phyloP scores from a whole-genome alignment of 2,113 vertebrate species.

The Zapus hudsonius region DNA sequence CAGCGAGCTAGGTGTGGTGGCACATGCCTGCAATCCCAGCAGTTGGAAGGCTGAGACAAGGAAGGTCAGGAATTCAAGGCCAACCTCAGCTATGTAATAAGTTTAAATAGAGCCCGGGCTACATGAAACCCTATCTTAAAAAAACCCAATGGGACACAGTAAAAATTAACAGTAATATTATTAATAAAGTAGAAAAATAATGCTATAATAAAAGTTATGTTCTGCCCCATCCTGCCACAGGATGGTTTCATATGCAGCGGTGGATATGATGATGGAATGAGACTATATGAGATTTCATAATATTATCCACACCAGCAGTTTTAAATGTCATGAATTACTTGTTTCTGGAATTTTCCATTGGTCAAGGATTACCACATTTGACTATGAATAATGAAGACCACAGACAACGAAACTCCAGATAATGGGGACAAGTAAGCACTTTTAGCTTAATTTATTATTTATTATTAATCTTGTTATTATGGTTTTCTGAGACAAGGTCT shows the following conservation, averaged over 20 bases:
- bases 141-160: too few species aligned
- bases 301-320: neutral
- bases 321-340: neutral
- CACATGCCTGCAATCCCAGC: too few species aligned
- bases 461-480: neutral
- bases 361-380: neutral
- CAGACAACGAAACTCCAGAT: neutral
- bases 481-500: neutral
- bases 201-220: neutral
- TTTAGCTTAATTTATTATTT: neutral
- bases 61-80: too few species aligned
- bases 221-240: neutral
- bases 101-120: too few species aligned
- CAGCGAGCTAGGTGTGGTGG: too few species aligned
- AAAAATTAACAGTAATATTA: too few species aligned
- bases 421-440: neutral
- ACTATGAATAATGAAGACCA: neutral
- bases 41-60: too few species aligned
- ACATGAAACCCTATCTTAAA: too few species aligned
- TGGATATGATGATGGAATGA: neutral
- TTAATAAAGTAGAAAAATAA: neutral
- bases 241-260: neutral
- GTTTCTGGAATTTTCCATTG: neutral
- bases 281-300: neutral
- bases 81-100: too few species aligned